Percentiles rank a stretch among this genome's conserved stretches.
phyloP scores from a whole-genome alignment of 2,888 invertebrate genomes.

The Andrena hattorfiana region DNA sequence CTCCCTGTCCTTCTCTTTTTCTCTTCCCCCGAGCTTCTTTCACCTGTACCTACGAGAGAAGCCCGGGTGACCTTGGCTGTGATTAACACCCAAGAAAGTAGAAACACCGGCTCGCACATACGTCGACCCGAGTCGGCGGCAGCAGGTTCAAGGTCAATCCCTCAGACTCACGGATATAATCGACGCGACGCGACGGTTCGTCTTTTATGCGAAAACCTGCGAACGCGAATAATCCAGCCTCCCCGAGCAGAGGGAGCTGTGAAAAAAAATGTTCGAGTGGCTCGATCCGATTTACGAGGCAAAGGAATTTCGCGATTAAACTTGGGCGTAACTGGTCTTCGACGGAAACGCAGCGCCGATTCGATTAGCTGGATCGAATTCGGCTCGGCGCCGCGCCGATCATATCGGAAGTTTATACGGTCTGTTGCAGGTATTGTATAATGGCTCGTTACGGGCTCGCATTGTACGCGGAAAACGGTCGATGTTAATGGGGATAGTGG shows the following conservation, averaged over 20 bases:
- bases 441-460: slow-evolving; percentile 78
- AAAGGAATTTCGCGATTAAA: slow-evolving; percentile 17
- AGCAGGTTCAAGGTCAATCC: slow-evolving; percentile 78
- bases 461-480: slow-evolving; percentile 77
- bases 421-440: slow-evolving; percentile 65
- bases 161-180: slow-evolving; percentile 39
- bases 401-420: slow-evolving; percentile 72
- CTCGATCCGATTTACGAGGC: slow-evolving; percentile 3
- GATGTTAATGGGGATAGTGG: slow-evolving; percentile 78
- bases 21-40: slow-evolving; percentile 46
- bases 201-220: slow-evolving; percentile 25
- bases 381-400: too few species aligned
- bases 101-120: slow-evolving; percentile 74
- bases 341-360: too few species aligned
- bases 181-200: slow-evolving; percentile 38
- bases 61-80: slow-evolving; percentile 76
- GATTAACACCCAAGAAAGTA: slow-evolving; percentile 79
- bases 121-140: slow-evolving; percentile 70
- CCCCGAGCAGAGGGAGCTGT: background rate
- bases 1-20: background rate
- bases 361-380: too few species aligned
- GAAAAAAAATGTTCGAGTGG: background rate
- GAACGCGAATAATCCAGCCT: background rate
- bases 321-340: slow-evolving; percentile 45
- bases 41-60: slow-evolving; percentile 54